phyloP scores from a whole-genome alignment of 2,888 invertebrate species.

The Oeneis ivallda region DNA sequence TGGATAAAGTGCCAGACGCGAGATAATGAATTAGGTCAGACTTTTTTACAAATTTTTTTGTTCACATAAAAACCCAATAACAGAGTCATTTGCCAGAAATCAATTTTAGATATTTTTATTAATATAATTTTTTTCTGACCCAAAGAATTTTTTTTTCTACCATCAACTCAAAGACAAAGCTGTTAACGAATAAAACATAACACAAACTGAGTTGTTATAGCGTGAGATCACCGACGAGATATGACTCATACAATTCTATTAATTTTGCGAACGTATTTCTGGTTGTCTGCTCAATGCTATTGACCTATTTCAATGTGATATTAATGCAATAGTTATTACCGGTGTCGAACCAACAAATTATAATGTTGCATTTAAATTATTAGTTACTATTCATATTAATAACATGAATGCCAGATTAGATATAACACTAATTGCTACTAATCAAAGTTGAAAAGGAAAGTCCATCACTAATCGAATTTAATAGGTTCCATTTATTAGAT shows the following conservation, averaged over 20 bases:
- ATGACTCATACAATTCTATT: conserved; percentile 63
- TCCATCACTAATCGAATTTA: conserved; percentile 25
- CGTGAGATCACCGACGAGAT: conserved; percentile 45
- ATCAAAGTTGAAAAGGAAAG: conserved; percentile 25
- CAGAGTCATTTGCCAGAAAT: too few species aligned
- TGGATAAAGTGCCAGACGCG: too few species aligned
- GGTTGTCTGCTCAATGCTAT: conserved; percentile 57
- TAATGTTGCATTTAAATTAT: conserved; percentile 19
- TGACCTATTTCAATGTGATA: conserved; percentile 58
- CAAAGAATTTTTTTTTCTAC: too few species aligned
- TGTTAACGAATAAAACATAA: conserved; percentile 29
- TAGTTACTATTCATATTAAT: conserved; percentile 42
- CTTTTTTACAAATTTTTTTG: too few species aligned
- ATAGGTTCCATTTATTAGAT: conserved; percentile 24
- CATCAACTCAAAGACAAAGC: conserved; percentile 26
- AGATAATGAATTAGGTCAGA: too few species aligned
- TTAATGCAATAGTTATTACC: conserved; percentile 41
- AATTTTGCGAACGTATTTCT: conserved; percentile 56
- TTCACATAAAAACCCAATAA: too few species aligned
- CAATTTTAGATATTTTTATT: too few species aligned
- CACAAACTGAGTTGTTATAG: conserved; percentile 20
- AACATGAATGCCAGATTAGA: conserved; percentile 29
- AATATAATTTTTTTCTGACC: too few species aligned
- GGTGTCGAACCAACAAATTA: conserved; percentile 27
- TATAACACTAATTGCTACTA: conserved; percentile 21